phyloP scores from a whole-genome alignment of 2,888 invertebrate genomes.

The Coenonympha glycerion region DNA sequence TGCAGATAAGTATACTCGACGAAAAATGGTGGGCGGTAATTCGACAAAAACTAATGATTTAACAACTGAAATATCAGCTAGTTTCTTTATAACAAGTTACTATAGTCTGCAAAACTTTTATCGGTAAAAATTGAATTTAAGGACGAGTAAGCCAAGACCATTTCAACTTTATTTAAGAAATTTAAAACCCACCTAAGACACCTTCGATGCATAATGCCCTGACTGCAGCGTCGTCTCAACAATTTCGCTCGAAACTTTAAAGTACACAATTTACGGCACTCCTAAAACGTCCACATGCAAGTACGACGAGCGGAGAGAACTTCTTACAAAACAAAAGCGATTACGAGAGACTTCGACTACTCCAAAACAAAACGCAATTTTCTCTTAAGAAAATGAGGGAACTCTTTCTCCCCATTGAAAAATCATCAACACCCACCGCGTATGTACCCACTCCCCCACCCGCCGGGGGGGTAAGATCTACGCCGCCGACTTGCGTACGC shows the following conservation, averaged over 20 bases:
- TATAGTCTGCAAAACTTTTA: too few species aligned
- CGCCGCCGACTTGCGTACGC: slow-evolving; percentile 76
- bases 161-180: background rate
- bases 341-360: slow-evolving; percentile 76
- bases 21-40: too few species aligned
- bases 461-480: slow-evolving; percentile 58
- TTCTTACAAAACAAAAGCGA: slow-evolving; percentile 73
- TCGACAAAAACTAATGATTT: too few species aligned
- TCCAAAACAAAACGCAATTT: slow-evolving; percentile 77
- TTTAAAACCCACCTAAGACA: slow-evolving; percentile 27
- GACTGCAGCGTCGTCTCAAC: slow-evolving; percentile 52
- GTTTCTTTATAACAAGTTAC: too few species aligned
- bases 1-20: too few species aligned
- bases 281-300: slow-evolving; percentile 60
- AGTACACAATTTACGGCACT: slow-evolving; percentile 65
- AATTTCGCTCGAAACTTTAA: slow-evolving; percentile 61
- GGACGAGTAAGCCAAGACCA: background rate
- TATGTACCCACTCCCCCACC: slow-evolving; percentile 57
- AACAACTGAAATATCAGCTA: too few species aligned
- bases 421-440: slow-evolving; percentile 76
- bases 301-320: slow-evolving; percentile 46
- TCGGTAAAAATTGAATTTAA: too few species aligned
- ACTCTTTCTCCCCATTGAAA: slow-evolving; percentile 77
- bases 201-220: slow-evolving; percentile 48
- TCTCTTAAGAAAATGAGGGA: slow-evolving; percentile 77